Evolutionary conservation across 2,113 vertebrate genomes (phyloP), one percentile per base, ranked within the genome.

Genomic region (Brienomyrus longianalis): DNA sequence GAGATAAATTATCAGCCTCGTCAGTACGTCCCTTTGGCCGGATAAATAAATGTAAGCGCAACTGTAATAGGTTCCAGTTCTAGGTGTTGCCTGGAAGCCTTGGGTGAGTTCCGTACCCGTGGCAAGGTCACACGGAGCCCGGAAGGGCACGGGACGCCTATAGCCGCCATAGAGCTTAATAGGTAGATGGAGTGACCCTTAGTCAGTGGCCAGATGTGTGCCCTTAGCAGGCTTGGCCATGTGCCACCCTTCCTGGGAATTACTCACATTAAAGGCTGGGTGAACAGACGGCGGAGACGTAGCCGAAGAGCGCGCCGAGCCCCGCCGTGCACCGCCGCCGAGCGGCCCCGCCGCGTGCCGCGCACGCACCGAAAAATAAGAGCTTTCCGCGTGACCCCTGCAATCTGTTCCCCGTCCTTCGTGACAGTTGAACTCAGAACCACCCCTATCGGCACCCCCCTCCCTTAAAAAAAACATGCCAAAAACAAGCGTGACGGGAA

Each of bases 171-270:
- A 39, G 35, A 27, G 50, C 50, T 88, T 70, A 66, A 48, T 56
- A 88, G 62, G 56, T 74, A 70, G 87, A 74, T 74, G 87, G 43
- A 88, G 87, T 59, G 62, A 74, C 87, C 21, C 94, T 95, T 94
- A 94, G 94, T 95, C 94, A 90, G 94, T 92, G 93, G 93, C 94
- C 95, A 95, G 95, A 94, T 95, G 95, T 94, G 94, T 91, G 87
- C 94, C 94, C 93, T 91, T 85, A 90, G 91, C 94, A 91, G 92
- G 90, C 89, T 92, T 95, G 95, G 95, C 95, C 94, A 92, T 45
- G 52, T 93, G 94, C 95, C 95, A 95, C 90, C 74, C 92, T 92
- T 92, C 93, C 43, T 31, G 54, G 87, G 87, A 45, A 66, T 88
- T 88, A 88, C 56, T 88, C 87, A 88, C 87, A 88, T 70, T 47